Evolutionary conservation across 2,113 vertebrate genomes (phyloP), one percentile per base, ranked within the genome.

Genomic region (Gulo gulo): DNA sequence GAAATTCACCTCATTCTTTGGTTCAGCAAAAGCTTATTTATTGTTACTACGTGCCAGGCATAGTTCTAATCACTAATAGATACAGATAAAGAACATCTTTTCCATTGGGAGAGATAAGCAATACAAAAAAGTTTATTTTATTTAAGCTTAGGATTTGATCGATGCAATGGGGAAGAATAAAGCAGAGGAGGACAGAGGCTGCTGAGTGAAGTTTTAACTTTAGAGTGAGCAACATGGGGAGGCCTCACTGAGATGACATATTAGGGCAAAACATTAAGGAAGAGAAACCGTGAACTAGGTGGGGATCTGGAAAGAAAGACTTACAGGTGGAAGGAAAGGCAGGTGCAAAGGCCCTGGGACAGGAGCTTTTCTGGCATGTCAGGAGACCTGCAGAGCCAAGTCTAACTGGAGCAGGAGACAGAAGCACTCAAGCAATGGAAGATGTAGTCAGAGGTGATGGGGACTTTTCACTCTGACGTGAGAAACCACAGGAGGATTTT

Each of bases 241-340:
- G 21, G 20, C 4, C 11, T 63, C 12, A 0, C 0, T 10, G 26
- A 39, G 9, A 23, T 7, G 9, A 2, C 47, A 5, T 14, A 2
- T 39, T 36, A 23, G 47, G n/a, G 18, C 34, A 63, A 59, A 11
- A 39, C 1, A 14, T 63, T 3, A 88, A 39, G 39, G 23, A 24
- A 7, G 18, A 59, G 52, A 63, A 6, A 1, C 12, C 2, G 6
- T 20, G 24, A 50, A 8, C 1, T 45, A 14, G 16, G n/a, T 9
- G 20, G 2, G 18, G 11, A 80, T 14, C 26, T 29, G 26, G 14
- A 34, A 73, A 79, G 36, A 63, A 36, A 63, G 6, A 14, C 7
- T 24, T 13, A 18, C 3, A 13, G 26, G 5, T 16, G 12, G 12
- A 23, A 69, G 45, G 5, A 24, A 91, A 78, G 31, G 16, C 45